Evolutionary conservation across 2,888 invertebrate genomes (phyloP).

Genomic region (Synergus umbraculus): DNA sequence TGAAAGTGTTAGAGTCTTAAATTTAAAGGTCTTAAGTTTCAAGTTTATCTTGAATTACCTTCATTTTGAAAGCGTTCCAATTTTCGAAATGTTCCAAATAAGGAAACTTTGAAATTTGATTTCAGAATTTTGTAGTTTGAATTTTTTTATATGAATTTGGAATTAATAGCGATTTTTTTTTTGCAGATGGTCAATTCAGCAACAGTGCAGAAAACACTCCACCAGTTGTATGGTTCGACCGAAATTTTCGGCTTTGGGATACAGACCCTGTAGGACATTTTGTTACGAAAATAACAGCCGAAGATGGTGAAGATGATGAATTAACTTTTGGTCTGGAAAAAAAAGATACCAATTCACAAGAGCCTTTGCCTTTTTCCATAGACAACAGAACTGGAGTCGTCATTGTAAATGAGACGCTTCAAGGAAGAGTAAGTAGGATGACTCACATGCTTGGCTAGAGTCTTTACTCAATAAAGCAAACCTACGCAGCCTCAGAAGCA

Average conservation of each 20-base stretch:
- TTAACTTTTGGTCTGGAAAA: slow-evolving; percentile 86
- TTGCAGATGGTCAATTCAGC: slow-evolving; percentile 78
- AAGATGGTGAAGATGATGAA: slow-evolving; percentile 82
- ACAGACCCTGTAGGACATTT: slow-evolving; percentile 85
- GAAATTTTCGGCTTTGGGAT: slow-evolving; percentile 88
- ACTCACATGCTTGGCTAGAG: slow-evolving; percentile 26
- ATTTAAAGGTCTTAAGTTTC: too few relatives aligned
- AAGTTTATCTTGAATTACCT: too few relatives aligned
- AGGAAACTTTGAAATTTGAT: too few relatives aligned
- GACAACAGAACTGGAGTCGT: slow-evolving; percentile 87
- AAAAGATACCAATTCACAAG: slow-evolving; percentile 63
- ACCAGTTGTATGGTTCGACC: slow-evolving; percentile 84
- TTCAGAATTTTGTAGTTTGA: too few relatives aligned
- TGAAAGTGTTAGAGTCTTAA: too few relatives aligned
- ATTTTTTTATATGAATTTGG: background rate
- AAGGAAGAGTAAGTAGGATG: slow-evolving; percentile 83
- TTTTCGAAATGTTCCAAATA: too few relatives aligned
- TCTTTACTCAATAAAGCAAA: slow-evolving; percentile 32
- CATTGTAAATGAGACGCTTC: slow-evolving; percentile 87
- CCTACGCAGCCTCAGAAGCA: slow-evolving; percentile 28
- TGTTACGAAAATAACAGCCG: slow-evolving; percentile 85
- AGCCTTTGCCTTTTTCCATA: slow-evolving; percentile 86
- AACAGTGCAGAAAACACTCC: slow-evolving; percentile 80
- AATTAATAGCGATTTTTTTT: slow-evolving; percentile 12
- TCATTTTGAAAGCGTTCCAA: too few relatives aligned